Evolutionary conservation across 2,797 vertebrate genomes (phyloP).

Genomic region (Rallus crepitans): DNA sequence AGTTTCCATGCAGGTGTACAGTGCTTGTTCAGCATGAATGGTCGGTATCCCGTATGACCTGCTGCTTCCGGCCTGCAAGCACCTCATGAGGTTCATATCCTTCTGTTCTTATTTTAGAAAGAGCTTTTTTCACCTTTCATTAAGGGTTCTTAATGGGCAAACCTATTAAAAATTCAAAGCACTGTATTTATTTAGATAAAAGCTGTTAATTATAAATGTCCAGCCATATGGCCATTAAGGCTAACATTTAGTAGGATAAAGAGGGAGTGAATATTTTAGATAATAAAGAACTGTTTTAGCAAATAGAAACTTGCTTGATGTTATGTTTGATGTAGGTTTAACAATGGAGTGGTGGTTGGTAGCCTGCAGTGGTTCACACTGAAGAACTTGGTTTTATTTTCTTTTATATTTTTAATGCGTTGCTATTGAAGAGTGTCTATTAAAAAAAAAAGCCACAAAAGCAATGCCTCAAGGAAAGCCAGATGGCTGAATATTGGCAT

Average conservation of each 20-base stretch:
- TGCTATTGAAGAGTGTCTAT: constrained; percentile 23
- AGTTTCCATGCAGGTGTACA: background rate
- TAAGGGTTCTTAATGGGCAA: background rate
- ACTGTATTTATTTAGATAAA: constrained; percentile 63
- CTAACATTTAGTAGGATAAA: background rate
- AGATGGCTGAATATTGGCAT: constrained; percentile 66
- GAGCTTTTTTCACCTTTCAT: background rate
- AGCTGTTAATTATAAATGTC: constrained; percentile 80
- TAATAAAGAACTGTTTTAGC: constrained; percentile 75
- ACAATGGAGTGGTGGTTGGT: constrained; percentile 31
- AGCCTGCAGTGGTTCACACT: constrained; percentile 23
- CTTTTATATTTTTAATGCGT: constrained; percentile 55
- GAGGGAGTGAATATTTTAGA: constrained; percentile 57
- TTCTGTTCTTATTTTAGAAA: background rate
- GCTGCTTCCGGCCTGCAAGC: background rate
- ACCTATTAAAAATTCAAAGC: constrained; percentile 54
- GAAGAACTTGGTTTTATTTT: constrained; percentile 20
- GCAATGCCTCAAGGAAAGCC: constrained; percentile 61
- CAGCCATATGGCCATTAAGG: constrained; percentile 63
- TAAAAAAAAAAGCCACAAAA: background rate
- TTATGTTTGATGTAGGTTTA: constrained; percentile 35
- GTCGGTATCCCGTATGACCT: background rate
- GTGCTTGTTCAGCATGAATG: background rate
- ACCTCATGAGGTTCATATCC: background rate
- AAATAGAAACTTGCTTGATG: constrained; percentile 51